Evolutionary conservation across 2,797 vertebrate species (phyloP), one percentile per base, ranked within the genome.

Genomic region (Sternarchorhynchus goeldii): DNA sequence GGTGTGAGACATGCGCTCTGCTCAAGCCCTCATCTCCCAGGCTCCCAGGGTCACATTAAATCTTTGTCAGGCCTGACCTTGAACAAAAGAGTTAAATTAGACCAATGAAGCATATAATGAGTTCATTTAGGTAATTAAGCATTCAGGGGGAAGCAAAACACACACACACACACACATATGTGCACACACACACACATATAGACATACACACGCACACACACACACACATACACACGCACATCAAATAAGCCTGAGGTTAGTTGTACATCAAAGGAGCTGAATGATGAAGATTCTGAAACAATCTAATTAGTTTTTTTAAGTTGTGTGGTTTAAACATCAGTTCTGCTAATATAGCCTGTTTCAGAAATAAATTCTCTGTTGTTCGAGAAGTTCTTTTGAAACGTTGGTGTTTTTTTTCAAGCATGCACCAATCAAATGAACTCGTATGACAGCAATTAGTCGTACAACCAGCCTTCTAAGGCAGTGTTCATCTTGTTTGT

Each of bases 61-160:
- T 92, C 89, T 91, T 86, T 91, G 86, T 91, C 91, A 91, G 87
- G 84, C 83, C 86, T 92, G 89, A 93, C 92, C 90, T 93, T 92
- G 90, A 87, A 89, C 84, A 86, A 89, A 86, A 87, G 84, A 91
- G 88, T 90, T 89, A 89, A 87, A 94, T 93, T 89, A 90, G 90
- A 86, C 84, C 88, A 91, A 80, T 87, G 87, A 91, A 89, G 89
- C 90, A 90, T 86, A 90, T 92, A 91, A 94, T 92, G 90, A 90
- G 89, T 90, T 92, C 85, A 92, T 91, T 93, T 90, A 91, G 88
- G 90, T 91, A 91, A 93, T 93, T 92, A 92, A 91, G 90, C 91
- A 89, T 90, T 93, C 89, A 91, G 88, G 89, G 91, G 87, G 89
- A 92, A 93, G 81, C 72, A 73, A 89, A 87, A 87, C 87, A 83